Conservation (phyloP, 1,140 invertebrate genomes). For the Agrilus planipennis region DNA sequence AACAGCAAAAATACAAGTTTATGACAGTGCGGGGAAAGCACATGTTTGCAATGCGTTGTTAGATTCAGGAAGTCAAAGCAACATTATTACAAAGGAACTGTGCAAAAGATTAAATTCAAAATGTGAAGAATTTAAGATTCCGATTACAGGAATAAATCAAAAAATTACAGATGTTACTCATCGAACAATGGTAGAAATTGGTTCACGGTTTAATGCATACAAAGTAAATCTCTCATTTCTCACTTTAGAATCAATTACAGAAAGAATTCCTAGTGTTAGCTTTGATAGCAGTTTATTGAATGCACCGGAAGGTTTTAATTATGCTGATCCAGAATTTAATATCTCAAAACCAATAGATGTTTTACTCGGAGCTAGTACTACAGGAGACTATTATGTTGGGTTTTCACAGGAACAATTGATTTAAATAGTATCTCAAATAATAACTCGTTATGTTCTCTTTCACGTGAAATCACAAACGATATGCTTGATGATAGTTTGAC, state of each 20-base stretch:
- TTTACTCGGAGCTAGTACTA: too few relatives aligned
- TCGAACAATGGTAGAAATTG: slow-evolving; percentile 1
- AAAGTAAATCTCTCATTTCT: too few relatives aligned
- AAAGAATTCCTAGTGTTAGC: too few relatives aligned
- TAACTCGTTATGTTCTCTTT: background rate
- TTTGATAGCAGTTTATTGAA: too few relatives aligned
- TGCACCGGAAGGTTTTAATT: too few relatives aligned
- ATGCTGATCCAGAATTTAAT: too few relatives aligned
- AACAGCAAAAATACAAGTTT: background rate
- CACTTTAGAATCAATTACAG: too few relatives aligned
- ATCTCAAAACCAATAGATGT: too few relatives aligned
- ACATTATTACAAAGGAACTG: background rate
- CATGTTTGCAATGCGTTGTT: slow-evolving; percentile 3
- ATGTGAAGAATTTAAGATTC: slow-evolving; percentile 2
- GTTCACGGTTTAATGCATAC: too few relatives aligned
- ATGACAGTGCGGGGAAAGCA: background rate
- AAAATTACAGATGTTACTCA: background rate
- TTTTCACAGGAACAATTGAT: slow-evolving; percentile 17
- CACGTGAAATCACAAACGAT: background rate
- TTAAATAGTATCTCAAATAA: background rate
- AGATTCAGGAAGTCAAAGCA: slow-evolving; percentile 2
- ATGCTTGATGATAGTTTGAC: background rate
- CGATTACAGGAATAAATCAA: slow-evolving; percentile 10
- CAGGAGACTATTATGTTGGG: slow-evolving; percentile 21
- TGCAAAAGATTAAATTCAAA: slow-evolving; percentile 10